These are phyloP conservation scores for Myotis lucifugus DNA, from an alignment of 2,113 vertebrate species.

Conservation along the genomic window DNA sequence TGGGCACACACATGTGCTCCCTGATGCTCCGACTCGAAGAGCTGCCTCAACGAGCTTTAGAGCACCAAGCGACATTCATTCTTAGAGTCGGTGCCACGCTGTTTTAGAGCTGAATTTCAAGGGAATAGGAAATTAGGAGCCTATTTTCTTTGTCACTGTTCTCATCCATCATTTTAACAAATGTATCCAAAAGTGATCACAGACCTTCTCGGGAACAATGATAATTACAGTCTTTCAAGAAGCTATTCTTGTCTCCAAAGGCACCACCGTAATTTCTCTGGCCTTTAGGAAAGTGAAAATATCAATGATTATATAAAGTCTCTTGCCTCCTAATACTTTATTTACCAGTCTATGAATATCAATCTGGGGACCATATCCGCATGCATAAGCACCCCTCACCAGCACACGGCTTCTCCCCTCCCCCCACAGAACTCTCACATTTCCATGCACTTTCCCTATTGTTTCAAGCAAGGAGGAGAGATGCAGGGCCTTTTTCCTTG, in stretches of 20 bases:
- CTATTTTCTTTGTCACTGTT: background rate
- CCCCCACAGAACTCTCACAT: background rate
- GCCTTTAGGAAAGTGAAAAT: conserved; percentile 59
- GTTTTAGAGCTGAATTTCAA: background rate
- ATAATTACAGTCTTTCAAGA: conserved; percentile 73
- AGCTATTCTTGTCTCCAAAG: conserved; percentile 48
- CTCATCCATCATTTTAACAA: background rate
- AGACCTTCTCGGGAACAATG: background rate
- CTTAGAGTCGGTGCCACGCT: background rate
- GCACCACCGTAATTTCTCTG: conserved; percentile 48
- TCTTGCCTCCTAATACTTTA: background rate
- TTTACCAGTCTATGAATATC: background rate
- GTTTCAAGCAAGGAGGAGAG: conserved; percentile 30
- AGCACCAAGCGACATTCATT: accelerated
- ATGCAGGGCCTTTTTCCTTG: conserved; percentile 52
- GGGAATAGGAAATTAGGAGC: background rate
- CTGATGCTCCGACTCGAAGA: background rate
- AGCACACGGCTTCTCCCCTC: background rate
- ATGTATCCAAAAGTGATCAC: conserved; percentile 42
- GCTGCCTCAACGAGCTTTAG: background rate
- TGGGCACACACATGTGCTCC: background rate
- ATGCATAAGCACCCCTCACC: background rate
- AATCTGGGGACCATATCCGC: background rate
- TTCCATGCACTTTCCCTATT: background rate
- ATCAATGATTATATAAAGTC: background rate